Conservation (phyloP, 2,888 invertebrate species). For the Dastarcus helophoroides region DNA sequence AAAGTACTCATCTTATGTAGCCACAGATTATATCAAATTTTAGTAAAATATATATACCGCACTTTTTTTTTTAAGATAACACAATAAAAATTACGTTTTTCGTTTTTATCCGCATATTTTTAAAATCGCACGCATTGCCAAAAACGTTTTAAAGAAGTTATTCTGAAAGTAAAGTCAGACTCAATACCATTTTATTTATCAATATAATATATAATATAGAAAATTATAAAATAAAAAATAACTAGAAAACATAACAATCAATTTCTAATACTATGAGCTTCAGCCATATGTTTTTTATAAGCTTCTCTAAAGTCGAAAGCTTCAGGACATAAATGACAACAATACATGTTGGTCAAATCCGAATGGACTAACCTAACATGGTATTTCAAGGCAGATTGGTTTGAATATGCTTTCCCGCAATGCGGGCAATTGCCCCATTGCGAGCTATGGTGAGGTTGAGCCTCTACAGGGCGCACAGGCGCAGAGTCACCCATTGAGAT, state of each 20-base stretch:
- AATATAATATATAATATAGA: conserved; percentile 11
- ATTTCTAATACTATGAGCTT: conserved; percentile 52
- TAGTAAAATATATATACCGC: too few relatives aligned
- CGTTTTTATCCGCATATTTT: too few relatives aligned
- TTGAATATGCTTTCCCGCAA: conserved; percentile 56
- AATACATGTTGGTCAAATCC: conserved; percentile 53
- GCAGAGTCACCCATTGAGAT: conserved; percentile 8
- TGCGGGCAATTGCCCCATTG: conserved; percentile 55
- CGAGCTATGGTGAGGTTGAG: conserved; percentile 33
- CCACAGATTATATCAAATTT: too few relatives aligned
- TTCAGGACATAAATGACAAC: conserved; percentile 57
- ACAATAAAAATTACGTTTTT: too few relatives aligned
- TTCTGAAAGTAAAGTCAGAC: too few relatives aligned
- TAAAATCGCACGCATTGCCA: too few relatives aligned
- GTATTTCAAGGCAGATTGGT: conserved; percentile 58
- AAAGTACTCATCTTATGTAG: too few relatives aligned
- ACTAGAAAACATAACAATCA: conserved; percentile 25
- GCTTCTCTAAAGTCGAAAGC: conserved; percentile 58
- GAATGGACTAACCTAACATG: conserved; percentile 58
- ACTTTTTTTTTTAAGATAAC: too few relatives aligned
- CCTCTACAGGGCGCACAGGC: conserved; percentile 11
- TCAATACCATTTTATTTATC: too few relatives aligned
- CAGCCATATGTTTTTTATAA: conserved; percentile 59
- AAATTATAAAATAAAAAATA: conserved; percentile 13
- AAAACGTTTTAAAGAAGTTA: too few relatives aligned